Base-by-base conservation (phyloP, 2,888 invertebrate species). In the Meteorus colon region DNA sequence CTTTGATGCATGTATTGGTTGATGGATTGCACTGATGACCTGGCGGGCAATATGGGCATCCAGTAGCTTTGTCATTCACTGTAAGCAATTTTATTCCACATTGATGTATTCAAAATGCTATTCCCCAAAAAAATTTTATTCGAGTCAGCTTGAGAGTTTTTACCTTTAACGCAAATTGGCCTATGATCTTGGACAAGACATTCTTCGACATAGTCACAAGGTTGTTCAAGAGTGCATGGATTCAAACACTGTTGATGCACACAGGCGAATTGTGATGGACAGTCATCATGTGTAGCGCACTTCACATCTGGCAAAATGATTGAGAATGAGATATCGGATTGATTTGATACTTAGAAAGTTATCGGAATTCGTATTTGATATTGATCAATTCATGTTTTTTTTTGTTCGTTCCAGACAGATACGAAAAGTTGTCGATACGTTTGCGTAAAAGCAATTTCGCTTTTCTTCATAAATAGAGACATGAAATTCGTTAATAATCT, bases 181-280 rank as follows among this genome's bases (percentile, higher is more conserved):
- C 95, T 94, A 88, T 97, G 97, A 84, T 95, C 92, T 84, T 95
- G 92, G 65, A 97, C 96, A 83, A 94, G 94, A 86, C 97, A 97
- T 82, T 95, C 94, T 84, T 96, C 95, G 70, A 93, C 92, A 62
- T 91, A 90, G 34, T 92, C 90, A 87, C 97, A 97, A 2, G 96
- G 96, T 80, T 95, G 94, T 31, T 91, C 93, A 88, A 91, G 91
- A 16, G 93, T 92, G 89, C 97, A 97, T 29, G 97, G 97, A 90
- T 96, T 96, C 78, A 94, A 92, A 86, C 97, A 97, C 81, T 94
- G 92, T 27, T 94, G 93, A 86, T 93, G 93, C 83, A 96, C 92
- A 89, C 97, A 97, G 81, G 96, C 94, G 87, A 95, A 92, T 82
- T 94, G 94, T 63, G 91, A 89, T 59, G 95, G 92, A 87, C 97